Base-by-base conservation (phyloP, 2,888 invertebrate species). In the Megalurothrips usitatus region DNA sequence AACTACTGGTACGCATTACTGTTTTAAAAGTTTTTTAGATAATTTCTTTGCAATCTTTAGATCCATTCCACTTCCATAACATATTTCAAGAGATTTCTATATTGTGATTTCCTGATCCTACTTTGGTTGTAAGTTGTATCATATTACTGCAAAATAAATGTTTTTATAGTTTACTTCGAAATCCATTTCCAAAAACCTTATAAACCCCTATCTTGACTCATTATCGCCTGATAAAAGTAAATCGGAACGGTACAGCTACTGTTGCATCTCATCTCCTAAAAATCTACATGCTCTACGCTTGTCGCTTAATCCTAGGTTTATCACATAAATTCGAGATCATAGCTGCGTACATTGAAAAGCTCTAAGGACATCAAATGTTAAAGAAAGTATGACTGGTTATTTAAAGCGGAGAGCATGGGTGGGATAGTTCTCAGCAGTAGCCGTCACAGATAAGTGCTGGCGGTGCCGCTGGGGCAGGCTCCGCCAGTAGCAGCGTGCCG, bases 81-180 rank as follows among this genome's bases (percentile, higher is more conserved):
- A 43, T 43, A 43, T 6, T 43, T 43, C 34, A n/a, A n/a, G 34
- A 19, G 19, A 58, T 58, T 58, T 58, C 11, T 58, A 58, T 14
- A 58, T 58, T 58, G 58, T 58, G 58, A 58, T 58, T 58, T 58
- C 58, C 58, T 58, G 58, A 58, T 58, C 19, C 58, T 58, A 58
- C 58, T 58, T 17, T 58, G 58, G 58, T 68, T 12, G 9, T 75
- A 75, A 75, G 26, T 26, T 75, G 68, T 75, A 75, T 75, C 68
- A 75, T 75, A 75, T 12, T 75, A 23, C 68, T 26, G 23, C 23
- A 23, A 75, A 75, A 75, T 75, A 75, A 75, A 75, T 75, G 68
- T 75, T 26, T 26, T 58, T 58, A 58, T 58, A 58, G 58, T 58
- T 58, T 43, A 58, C n/a, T 43, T 43, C 6, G 2, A 43, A 43